These are phyloP conservation scores for Babyrousa celebensis DNA, from an alignment of 2,797 vertebrate species.

Conservation along the genomic window DNA sequence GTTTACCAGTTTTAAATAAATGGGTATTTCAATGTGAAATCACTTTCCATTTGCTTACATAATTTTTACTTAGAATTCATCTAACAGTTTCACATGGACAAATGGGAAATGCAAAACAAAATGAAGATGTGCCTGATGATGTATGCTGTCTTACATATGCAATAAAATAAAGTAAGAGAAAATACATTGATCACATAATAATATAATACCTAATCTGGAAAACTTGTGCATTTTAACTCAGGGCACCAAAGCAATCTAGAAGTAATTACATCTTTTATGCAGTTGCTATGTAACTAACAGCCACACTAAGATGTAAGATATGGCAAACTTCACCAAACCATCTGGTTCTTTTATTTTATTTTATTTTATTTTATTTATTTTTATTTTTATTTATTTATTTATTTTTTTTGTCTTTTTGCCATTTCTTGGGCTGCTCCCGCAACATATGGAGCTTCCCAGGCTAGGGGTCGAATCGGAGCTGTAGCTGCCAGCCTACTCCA, in stretches of 20 bases:
- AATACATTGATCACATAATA: neutral
- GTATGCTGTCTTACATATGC: neutral
- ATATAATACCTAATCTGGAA: neutral
- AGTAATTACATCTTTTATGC: neutral
- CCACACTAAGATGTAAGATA: neutral
- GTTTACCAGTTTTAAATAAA: neutral
- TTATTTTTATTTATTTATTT: too few relatives aligned
- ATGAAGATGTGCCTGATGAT: neutral
- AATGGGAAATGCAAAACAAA: neutral
- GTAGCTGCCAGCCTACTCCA: too few relatives aligned
- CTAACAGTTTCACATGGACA: neutral
- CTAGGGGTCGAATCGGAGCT: too few relatives aligned
- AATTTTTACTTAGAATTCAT: neutral
- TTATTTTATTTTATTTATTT: too few relatives aligned
- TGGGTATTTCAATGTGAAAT: neutral
- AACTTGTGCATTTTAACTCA: neutral
- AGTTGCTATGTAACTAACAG: neutral
- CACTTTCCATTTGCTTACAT: neutral
- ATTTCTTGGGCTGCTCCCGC: too few relatives aligned
- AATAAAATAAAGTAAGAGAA: neutral
- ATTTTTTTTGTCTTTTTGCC: too few relatives aligned
- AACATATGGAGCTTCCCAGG: too few relatives aligned
- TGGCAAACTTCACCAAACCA: neutral
- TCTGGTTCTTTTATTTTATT: too few relatives aligned
- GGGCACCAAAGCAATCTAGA: conserved; percentile 17